Evolutionary conservation across 1,140 invertebrate genomes (phyloP).

Genomic region (Cotesia typhae): DNA sequence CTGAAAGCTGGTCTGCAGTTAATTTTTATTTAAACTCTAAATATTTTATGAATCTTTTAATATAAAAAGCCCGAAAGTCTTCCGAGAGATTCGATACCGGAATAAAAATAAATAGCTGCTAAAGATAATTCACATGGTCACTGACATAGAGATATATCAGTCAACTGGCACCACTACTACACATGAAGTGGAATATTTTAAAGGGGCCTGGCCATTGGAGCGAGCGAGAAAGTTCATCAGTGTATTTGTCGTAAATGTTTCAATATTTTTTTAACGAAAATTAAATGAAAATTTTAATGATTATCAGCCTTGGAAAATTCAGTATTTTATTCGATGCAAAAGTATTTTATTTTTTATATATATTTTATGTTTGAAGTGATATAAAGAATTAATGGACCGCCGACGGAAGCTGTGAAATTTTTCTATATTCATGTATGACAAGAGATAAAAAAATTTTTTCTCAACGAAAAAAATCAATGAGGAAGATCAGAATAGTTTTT

Average conservation of each 20-base stretch:
- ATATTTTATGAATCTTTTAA: neutral
- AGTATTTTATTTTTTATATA: too few species aligned
- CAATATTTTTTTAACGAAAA: too few species aligned
- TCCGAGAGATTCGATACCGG: neutral
- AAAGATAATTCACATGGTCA: conserved; percentile 32
- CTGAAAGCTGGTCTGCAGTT: neutral
- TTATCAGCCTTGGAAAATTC: too few species aligned
- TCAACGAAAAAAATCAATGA: too few species aligned
- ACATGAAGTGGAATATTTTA: conserved; percentile 25
- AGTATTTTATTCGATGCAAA: too few species aligned
- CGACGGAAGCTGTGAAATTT: conserved; percentile 5
- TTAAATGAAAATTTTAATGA: too few species aligned
- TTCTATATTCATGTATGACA: neutral
- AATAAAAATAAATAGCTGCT: conserved; percentile 14
- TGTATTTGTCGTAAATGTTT: conserved; percentile 28
- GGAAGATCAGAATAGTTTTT: too few species aligned
- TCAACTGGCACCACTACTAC: neutral
- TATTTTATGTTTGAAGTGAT: neutral
- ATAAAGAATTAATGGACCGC: conserved; percentile 14
- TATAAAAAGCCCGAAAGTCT: neutral
- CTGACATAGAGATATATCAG: conserved; percentile 34
- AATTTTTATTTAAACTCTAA: neutral
- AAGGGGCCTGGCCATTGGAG: neutral
- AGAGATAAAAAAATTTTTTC: neutral
- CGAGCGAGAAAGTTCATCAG: conserved; percentile 22